Evolutionary conservation across 2,888 invertebrate species (phyloP).

Genomic region (Calliopum simillimum): DNA sequence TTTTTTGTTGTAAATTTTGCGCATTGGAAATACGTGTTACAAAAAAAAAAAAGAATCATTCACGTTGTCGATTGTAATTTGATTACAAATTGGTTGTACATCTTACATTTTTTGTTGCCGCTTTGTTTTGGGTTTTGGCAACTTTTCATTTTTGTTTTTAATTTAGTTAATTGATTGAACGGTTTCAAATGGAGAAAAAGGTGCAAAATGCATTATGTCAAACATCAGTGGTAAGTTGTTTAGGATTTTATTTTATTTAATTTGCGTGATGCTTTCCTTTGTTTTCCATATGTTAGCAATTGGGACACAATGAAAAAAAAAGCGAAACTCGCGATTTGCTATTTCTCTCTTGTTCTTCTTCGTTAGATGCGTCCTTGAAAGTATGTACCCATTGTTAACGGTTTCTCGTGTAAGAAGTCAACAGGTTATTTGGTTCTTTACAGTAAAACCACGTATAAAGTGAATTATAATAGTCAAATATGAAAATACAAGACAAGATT

Average conservation of each 20-base stretch:
- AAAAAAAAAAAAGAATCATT: neutral
- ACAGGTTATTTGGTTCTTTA: too few relatives aligned
- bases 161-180: constrained; percentile 40
- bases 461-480: too few relatives aligned
- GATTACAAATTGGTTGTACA: neutral
- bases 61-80: neutral
- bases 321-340: too few relatives aligned
- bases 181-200: constrained; percentile 64
- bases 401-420: too few relatives aligned
- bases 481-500: too few relatives aligned
- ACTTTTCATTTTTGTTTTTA: neutral
- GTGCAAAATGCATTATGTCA: constrained; percentile 77
- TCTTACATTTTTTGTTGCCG: neutral
- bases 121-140: neutral
- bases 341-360: too few relatives aligned
- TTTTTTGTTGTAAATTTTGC: neutral
- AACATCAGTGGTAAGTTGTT: constrained; percentile 73
- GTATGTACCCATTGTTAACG: too few relatives aligned
- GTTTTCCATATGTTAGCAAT: neutral
- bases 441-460: too few relatives aligned
- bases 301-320: too few relatives aligned
- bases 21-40: constrained; percentile 4
- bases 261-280: neutral
- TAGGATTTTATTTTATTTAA: constrained; percentile 2
- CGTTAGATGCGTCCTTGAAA: too few relatives aligned